Percentiles rank a stretch among this genome's conserved stretches.
Conservation (phyloP, 1,140 invertebrate species). For the Lamellibrachia luymesi region DNA sequence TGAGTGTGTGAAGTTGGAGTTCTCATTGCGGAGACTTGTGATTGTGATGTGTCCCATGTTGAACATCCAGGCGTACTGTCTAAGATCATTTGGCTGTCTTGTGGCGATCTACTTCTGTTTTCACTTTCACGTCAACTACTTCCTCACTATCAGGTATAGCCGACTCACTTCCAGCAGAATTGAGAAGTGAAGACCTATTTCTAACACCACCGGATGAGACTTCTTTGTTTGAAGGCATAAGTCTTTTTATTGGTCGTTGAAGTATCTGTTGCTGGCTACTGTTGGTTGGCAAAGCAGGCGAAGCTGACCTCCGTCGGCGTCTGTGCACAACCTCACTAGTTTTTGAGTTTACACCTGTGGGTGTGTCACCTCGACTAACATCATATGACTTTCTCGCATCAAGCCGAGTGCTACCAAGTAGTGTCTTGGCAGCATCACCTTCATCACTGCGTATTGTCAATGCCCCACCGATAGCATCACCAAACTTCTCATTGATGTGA, state of each 20-base stretch:
- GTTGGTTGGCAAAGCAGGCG: not conserved
- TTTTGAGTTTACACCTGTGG: not conserved
- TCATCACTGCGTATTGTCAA: not conserved
- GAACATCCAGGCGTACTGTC: not conserved
- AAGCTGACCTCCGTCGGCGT: not conserved
- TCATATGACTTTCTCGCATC: not conserved
- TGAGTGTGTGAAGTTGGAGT: not conserved
- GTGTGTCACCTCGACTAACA: not conserved
- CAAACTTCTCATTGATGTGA: conserved; percentile 26
- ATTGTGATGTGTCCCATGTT: not conserved
- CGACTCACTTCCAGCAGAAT: not conserved
- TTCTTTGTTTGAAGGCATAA: conserved; percentile 5
- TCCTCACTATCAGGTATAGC: not conserved
- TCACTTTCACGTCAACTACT: not conserved
- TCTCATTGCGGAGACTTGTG: not conserved
- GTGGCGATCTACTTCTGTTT: not conserved
- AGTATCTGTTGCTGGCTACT: not conserved
- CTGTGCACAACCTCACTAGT: not conserved
- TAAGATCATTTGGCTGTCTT: not conserved
- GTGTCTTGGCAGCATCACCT: conserved; percentile 3
- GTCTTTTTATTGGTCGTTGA: not conserved
- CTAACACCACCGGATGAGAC: not conserved
- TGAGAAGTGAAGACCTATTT: not conserved
- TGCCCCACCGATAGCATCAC: conserved; percentile 8
- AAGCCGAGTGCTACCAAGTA: not conserved